Evolutionary conservation across 2,797 vertebrate genomes (phyloP).

Genomic region (Hapalemur alaotrensis): DNA sequence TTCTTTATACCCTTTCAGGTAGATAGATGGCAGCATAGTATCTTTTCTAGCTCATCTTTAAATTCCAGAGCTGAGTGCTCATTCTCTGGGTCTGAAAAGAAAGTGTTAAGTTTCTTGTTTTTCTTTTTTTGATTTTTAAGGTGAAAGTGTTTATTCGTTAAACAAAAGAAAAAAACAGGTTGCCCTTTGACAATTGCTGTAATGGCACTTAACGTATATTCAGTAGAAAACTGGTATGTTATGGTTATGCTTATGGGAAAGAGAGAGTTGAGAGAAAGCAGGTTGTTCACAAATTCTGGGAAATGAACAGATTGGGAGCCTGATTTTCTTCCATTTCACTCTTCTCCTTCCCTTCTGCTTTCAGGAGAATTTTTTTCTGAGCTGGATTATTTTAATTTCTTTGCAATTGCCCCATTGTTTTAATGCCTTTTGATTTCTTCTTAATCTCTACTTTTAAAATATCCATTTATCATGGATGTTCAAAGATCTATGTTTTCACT

Average conservation of each 20-base stretch:
- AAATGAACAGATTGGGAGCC: background rate
- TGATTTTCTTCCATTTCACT: constrained; percentile 15
- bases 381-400: background rate
- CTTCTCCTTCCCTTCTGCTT: background rate
- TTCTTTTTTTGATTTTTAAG: constrained; percentile 31
- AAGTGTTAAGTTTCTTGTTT: constrained; percentile 36
- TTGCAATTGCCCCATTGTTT: background rate
- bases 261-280: constrained; percentile 40
- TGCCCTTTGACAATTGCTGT: constrained; percentile 12
- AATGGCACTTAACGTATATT: constrained; percentile 7
- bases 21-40: constrained; percentile 71
- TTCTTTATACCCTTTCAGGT: constrained; percentile 9
- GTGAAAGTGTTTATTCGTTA: constrained; percentile 48
- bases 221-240: background rate
- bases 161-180: constrained; percentile 1
- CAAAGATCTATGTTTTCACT: constrained; percentile 24
- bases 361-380: background rate
- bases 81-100: background rate
- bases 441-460: constrained; percentile 36
- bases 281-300: background rate
- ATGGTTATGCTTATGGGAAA: background rate
- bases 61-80: background rate
- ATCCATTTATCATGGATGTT: background rate
- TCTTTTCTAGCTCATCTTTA: constrained; percentile 33
- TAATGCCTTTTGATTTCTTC: constrained; percentile 14